phyloP scores from a whole-genome alignment of 2,113 vertebrate genomes.

The Platanista minor region DNA sequence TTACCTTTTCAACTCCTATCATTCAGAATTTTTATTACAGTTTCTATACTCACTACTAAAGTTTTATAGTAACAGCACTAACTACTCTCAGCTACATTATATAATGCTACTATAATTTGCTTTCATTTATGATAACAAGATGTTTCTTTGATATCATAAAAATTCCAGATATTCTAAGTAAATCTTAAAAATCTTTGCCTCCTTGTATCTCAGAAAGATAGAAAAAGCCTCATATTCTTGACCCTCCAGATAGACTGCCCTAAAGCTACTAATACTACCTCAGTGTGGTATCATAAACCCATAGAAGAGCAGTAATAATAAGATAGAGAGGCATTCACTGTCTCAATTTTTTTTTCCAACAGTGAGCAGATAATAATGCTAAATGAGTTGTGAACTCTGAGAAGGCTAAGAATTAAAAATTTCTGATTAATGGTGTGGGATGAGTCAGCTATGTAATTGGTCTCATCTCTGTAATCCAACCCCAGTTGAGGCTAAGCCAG shows the following conservation, averaged over 20 bases:
- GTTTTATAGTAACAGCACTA: neutral
- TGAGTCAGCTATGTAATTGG: neutral
- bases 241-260: neutral
- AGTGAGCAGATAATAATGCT: neutral
- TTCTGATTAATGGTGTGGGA: neutral
- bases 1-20: conserved; percentile 12
- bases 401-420: neutral
- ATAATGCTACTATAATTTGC: conserved; percentile 17
- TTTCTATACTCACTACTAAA: neutral
- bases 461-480: neutral
- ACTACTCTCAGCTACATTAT: neutral
- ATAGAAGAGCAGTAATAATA: neutral
- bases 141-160: conserved; percentile 36
- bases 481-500: neutral
- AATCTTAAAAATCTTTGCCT: neutral
- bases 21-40: conserved; percentile 5
- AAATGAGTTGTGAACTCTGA: conserved; percentile 15
- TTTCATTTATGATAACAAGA: conserved; percentile 6
- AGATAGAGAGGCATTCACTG: neutral
- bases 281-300: neutral
- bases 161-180: conserved; percentile 27
- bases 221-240: neutral
- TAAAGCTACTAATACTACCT: neutral
- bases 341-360: neutral
- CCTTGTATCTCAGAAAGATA: neutral